Evolutionary conservation across 2,113 vertebrate species (phyloP).

Genomic region (Lycaon pictus): DNA sequence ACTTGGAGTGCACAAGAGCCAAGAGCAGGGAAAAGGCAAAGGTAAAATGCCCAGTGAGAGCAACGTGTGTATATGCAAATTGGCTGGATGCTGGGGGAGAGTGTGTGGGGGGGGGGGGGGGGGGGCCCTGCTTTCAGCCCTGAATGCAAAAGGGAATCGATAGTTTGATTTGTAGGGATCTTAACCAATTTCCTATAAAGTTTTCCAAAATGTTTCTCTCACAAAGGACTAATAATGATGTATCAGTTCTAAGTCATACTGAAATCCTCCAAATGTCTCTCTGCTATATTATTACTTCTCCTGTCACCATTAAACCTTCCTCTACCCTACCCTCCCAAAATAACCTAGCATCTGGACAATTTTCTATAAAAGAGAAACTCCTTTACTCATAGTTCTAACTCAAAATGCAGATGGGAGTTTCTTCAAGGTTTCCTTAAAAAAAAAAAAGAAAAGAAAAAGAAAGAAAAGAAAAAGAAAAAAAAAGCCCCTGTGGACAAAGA

Average conservation of each 20-base stretch:
- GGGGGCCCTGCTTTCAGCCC: conserved; percentile 4
- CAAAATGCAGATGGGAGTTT: conserved; percentile 74
- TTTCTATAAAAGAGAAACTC: conserved; percentile 72
- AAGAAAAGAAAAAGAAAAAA: neutral
- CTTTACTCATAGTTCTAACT: conserved; percentile 73
- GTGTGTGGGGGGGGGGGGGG: too few species aligned
- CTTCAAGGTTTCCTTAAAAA: conserved; percentile 54
- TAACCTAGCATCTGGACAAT: conserved; percentile 70
- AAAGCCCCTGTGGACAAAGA: conserved; percentile 58
- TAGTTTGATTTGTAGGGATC: conserved; percentile 51
- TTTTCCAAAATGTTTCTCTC: conserved; percentile 68
- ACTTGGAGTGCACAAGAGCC: conserved; percentile 37
- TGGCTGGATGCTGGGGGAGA: rapidly evolving
- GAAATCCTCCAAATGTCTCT: conserved; percentile 59
- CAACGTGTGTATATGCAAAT: neutral
- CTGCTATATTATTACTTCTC: conserved; percentile 30
- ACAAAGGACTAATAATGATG: conserved; percentile 50
- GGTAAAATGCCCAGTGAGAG: neutral
- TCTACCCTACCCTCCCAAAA: conserved; percentile 51
- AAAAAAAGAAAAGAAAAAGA: neutral
- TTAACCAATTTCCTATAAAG: conserved; percentile 71
- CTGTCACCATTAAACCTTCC: neutral
- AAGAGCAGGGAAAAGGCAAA: conserved; percentile 46
- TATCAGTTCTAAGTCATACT: conserved; percentile 23
- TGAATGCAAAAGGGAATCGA: conserved; percentile 34